Conservation (phyloP, 2,888 invertebrate species). For the Timema podura region DNA sequence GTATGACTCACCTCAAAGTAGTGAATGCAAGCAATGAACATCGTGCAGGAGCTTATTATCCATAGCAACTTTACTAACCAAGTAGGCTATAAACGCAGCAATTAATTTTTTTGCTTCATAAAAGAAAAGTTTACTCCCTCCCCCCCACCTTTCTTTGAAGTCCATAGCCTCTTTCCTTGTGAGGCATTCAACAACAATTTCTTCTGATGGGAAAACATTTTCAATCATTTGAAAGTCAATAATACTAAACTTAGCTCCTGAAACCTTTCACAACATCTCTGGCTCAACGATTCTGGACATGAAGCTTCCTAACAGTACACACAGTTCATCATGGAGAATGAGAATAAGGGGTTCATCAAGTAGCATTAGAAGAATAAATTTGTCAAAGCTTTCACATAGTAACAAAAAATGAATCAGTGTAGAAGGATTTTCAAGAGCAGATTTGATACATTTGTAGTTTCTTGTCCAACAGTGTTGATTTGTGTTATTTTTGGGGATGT, state of each 20-base stretch:
- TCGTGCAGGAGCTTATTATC: not conserved
- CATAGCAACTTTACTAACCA: not conserved
- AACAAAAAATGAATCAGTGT: not conserved
- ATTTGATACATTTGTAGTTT: not conserved
- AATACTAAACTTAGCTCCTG: not conserved
- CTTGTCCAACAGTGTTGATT: not conserved
- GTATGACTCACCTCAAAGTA: not conserved
- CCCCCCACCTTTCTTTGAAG: not conserved
- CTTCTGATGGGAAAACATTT: not conserved
- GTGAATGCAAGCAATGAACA: no score
- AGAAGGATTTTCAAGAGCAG: not conserved
- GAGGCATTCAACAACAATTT: not conserved
- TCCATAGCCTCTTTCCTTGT: not conserved
- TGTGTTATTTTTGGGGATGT: not conserved
- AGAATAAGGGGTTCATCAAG: not conserved
- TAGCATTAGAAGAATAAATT: not conserved
- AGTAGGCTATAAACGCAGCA: not conserved
- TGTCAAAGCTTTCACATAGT: not conserved
- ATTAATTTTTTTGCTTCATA: not conserved
- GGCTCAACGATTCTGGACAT: not conserved
- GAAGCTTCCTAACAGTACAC: not conserved
- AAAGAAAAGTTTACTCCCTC: not conserved
- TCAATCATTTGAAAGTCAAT: not conserved
- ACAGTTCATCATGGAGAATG: not conserved
- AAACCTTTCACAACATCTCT: not conserved